These are phyloP conservation scores for Poeciliopsis occidentalis DNA, from an alignment of 2,113 vertebrate species.

Conservation along the genomic window DNA sequence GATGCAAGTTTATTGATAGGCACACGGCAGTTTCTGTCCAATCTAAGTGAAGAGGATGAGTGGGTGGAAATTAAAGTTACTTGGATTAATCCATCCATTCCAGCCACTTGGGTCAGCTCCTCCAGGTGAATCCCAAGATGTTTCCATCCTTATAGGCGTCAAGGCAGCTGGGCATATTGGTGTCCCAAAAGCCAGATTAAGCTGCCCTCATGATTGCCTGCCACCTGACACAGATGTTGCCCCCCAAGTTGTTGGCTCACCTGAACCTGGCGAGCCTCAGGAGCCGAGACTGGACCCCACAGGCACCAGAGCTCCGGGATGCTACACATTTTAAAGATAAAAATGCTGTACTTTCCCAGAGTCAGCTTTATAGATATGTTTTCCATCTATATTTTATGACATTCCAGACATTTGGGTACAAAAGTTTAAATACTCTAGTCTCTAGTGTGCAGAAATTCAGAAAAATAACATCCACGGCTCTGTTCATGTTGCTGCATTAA, in stretches of 20 bases:
- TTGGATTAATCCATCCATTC: neutral
- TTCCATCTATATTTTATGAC: neutral
- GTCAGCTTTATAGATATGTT: neutral
- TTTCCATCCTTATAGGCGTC: no score
- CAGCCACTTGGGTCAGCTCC: no score
- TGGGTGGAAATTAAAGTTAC: neutral
- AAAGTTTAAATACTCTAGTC: neutral
- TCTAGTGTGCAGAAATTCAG: no score
- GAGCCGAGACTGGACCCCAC: neutral
- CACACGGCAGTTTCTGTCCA: neutral
- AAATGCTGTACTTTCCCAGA: neutral
- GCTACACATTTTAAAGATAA: neutral
- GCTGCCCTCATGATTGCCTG: no score
- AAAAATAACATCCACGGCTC: no score
- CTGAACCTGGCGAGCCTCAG: neutral
- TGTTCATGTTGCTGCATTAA: no score
- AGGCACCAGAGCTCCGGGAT: neutral
- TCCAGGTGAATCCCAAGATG: no score
- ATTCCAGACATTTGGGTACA: neutral
- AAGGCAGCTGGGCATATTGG: neutral
- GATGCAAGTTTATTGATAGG: slow-evolving; percentile 4
- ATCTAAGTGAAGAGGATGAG: neutral
- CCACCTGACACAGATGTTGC: no score
- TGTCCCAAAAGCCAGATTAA: neutral
- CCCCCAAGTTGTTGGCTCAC: neutral